Conservation (phyloP, 2,888 invertebrate genomes). For the Thereva nobilitata region DNA sequence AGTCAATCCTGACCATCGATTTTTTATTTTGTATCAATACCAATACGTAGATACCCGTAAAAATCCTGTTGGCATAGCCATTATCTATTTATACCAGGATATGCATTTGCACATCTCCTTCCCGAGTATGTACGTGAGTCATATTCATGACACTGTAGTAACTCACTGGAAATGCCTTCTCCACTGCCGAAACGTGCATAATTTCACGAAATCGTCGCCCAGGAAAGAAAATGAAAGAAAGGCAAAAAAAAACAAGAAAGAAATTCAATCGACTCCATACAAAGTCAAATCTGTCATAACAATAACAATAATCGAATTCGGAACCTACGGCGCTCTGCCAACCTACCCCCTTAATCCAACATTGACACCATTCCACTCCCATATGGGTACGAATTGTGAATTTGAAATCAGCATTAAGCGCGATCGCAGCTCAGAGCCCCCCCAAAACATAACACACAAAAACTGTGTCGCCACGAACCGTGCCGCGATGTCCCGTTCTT, state of each 20-base stretch:
- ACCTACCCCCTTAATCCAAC: slow-evolving; percentile 34
- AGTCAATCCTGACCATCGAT: too few relatives aligned
- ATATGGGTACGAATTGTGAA: slow-evolving; percentile 15
- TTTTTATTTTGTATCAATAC: too few relatives aligned
- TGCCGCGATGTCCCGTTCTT: slow-evolving; percentile 24
- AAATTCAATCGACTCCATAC: not conserved
- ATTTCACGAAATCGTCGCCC: too few relatives aligned
- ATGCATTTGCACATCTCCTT: too few relatives aligned
- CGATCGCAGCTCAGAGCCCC: slow-evolving; percentile 17
- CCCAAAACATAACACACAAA: slow-evolving; percentile 3
- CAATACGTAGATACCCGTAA: too few relatives aligned
- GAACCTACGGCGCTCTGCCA: not conserved
- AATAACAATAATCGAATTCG: slow-evolving; percentile 4
- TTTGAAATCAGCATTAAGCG: slow-evolving; percentile 15
- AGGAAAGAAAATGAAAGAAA: too few relatives aligned
- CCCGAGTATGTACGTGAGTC: too few relatives aligned
- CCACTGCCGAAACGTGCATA: slow-evolving; percentile 1
- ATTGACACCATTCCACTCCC: slow-evolving; percentile 41
- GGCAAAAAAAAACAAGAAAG: not conserved
- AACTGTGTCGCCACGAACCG: slow-evolving; percentile 26
- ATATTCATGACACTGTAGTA: too few relatives aligned
- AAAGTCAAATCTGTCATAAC: not conserved
- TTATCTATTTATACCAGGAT: too few relatives aligned
- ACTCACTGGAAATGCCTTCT: too few relatives aligned
- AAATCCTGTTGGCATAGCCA: too few relatives aligned